Evolutionary conservation across 2,797 vertebrate species (phyloP).

Genomic region (Mus minutoides): DNA sequence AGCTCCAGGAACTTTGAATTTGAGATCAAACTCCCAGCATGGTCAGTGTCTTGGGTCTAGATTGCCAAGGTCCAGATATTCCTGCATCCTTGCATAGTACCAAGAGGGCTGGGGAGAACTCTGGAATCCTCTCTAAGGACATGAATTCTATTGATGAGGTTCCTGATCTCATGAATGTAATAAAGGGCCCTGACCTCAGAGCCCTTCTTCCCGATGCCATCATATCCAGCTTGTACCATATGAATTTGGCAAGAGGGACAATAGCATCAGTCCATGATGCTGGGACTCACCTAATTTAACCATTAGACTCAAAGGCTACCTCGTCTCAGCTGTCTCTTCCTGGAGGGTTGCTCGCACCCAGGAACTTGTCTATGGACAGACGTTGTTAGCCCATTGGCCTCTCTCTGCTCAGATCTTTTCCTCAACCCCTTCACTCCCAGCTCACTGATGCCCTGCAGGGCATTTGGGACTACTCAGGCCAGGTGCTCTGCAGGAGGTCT

Average conservation of each 20-base stretch:
- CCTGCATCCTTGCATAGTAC: not conserved
- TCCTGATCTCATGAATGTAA: no score
- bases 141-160: not conserved
- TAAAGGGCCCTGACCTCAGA: not conserved
- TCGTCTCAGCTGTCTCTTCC: not conserved
- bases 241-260: not conserved
- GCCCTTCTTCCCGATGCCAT: no score
- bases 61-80: not conserved
- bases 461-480: not conserved
- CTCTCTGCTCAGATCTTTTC: not conserved
- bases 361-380: not conserved
- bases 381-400: not conserved
- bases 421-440: not conserved
- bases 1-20: not conserved
- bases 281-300: not conserved
- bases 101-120: not conserved
- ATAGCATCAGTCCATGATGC: rapidly evolving
- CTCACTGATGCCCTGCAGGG: not conserved
- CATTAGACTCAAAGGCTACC: rapidly evolving
- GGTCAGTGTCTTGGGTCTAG: not conserved
- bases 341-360: not conserved
- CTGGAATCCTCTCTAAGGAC: not conserved
- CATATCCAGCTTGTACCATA: not conserved
- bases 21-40: not conserved
- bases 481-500: not conserved